Evolutionary conservation across 2,797 vertebrate genomes (phyloP).

Genomic region (Semotilus atromaculatus): DNA sequence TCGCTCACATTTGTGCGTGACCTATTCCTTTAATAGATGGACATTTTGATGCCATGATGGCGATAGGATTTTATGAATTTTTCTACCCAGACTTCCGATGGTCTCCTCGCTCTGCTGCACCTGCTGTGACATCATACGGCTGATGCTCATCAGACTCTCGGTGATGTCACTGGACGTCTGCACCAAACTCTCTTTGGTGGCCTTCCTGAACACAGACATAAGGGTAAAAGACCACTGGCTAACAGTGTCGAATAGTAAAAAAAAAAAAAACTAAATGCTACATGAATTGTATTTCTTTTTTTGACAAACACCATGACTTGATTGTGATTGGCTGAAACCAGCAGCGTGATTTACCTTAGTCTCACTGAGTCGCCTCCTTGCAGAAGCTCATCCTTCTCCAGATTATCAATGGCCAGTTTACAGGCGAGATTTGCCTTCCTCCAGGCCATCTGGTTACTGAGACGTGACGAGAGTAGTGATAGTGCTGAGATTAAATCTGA

Average conservation of each 20-base stretch:
- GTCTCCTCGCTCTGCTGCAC: conserved; percentile 91
- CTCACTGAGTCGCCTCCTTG: conserved; percentile 76
- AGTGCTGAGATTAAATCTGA: not conserved
- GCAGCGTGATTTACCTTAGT: conserved; percentile 78
- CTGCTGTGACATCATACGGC: conserved; percentile 94
- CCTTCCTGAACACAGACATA: conserved; percentile 83
- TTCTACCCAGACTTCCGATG: conserved; percentile 85
- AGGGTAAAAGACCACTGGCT: too few relatives aligned
- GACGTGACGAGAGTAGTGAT: not conserved
- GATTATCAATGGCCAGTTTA: conserved; percentile 89
- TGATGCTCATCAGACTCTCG: conserved; percentile 91
- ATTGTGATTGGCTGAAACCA: not conserved
- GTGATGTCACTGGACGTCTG: conserved; percentile 91
- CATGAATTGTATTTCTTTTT: too few relatives aligned
- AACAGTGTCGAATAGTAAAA: not conserved
- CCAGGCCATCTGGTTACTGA: conserved; percentile 94
- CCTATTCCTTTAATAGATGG: not conserved
- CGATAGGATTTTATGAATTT: not conserved
- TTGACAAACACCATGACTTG: not conserved
- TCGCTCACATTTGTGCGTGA: not conserved
- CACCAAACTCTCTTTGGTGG: conserved; percentile 88
- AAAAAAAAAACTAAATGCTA: not conserved
- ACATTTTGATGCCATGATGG: not conserved
- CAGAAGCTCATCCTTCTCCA: conserved; percentile 91
- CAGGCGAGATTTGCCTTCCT: conserved; percentile 94